Conservation (phyloP, 2,113 vertebrate species). For the Xerus inauris region DNA sequence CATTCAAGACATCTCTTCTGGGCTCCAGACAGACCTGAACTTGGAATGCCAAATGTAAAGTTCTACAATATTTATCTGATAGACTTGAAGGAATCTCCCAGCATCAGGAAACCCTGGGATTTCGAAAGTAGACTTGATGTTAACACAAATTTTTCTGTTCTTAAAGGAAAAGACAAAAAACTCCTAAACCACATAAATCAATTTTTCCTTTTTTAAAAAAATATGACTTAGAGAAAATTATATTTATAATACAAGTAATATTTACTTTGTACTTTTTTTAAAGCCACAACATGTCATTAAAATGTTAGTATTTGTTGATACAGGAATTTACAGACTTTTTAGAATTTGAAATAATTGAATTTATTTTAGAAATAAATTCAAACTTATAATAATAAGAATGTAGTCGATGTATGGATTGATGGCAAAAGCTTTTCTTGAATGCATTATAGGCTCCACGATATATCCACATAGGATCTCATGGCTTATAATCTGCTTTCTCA, state of each 20-base stretch:
- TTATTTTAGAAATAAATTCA: slow-evolving; percentile 47
- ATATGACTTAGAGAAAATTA: not conserved
- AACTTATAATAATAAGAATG: not conserved
- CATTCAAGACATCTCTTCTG: slow-evolving; percentile 42
- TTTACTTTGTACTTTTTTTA: not conserved
- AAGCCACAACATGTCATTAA: not conserved
- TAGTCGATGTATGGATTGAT: not conserved
- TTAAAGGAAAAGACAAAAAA: slow-evolving; percentile 55
- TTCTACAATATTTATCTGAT: not conserved
- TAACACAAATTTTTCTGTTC: slow-evolving; percentile 11
- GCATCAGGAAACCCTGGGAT: not conserved
- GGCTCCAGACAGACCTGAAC: not conserved
- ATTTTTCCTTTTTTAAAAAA: not conserved
- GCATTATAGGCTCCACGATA: not conserved
- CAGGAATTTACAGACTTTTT: not conserved
- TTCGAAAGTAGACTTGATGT: not conserved
- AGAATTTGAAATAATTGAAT: slow-evolving; percentile 18
- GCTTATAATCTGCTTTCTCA: not conserved
- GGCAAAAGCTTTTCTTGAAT: not conserved
- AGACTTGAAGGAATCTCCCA: not conserved
- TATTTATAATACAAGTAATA: slow-evolving; percentile 1
- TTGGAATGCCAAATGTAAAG: not conserved
- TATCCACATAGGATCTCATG: not conserved
- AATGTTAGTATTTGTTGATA: not conserved
- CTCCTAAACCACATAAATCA: slow-evolving; percentile 34